Evolutionary conservation across 2,888 invertebrate genomes (phyloP).

Genomic region (Polylopha cassiicola): DNA sequence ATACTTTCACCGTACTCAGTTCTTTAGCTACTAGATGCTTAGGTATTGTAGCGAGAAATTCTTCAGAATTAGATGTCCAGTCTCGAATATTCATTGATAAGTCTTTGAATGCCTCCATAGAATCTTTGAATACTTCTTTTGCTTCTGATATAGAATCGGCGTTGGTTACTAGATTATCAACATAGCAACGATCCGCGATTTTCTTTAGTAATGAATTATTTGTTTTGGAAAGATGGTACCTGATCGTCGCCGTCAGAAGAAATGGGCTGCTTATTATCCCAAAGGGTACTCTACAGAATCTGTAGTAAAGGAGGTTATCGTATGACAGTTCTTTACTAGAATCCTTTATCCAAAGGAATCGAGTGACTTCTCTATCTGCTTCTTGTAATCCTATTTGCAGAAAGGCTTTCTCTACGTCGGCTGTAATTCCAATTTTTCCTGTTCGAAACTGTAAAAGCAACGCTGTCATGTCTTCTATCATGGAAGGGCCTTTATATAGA

Average conservation of each 20-base stretch:
- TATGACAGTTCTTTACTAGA: neutral
- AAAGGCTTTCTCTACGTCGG: constrained; percentile 32
- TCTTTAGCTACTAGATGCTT: too few relatives aligned
- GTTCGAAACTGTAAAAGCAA: constrained; percentile 28
- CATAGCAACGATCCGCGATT: constrained; percentile 1
- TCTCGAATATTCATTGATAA: too few relatives aligned
- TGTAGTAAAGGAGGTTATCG: constrained; percentile 13
- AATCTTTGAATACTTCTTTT: neutral
- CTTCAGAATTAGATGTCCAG: too few relatives aligned
- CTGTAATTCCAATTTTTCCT: constrained; percentile 24
- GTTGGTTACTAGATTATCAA: constrained; percentile 3
- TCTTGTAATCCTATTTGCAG: constrained; percentile 19
- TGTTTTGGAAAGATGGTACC: neutral
- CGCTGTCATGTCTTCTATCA: constrained; percentile 30
- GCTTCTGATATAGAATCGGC: neutral
- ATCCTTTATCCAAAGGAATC: constrained; percentile 28
- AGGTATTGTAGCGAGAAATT: too few relatives aligned
- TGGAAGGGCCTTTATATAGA: constrained; percentile 25
- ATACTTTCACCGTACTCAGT: too few relatives aligned
- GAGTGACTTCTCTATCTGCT: constrained; percentile 27
- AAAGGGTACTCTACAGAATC: constrained; percentile 25
- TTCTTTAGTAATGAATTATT: neutral
- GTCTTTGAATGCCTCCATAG: neutral
- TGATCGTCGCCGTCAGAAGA: constrained; percentile 8
- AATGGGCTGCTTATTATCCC: constrained; percentile 26